Percentiles rank a stretch among this genome's conserved stretches.
phyloP scores from a whole-genome alignment of 2,888 invertebrate species.

The Acronicta psi region DNA sequence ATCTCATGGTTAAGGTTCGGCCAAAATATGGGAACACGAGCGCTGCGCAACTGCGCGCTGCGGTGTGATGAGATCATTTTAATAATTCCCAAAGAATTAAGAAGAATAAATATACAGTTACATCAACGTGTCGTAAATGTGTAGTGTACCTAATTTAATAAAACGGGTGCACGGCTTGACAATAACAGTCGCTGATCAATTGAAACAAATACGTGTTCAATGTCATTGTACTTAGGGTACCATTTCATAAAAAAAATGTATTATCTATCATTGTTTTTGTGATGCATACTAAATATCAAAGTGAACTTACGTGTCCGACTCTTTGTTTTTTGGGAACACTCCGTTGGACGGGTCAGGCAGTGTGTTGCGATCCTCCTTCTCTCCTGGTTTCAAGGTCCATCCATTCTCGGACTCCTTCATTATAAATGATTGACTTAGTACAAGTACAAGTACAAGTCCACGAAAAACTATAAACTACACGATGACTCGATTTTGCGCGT shows the following conservation, averaged over 20 bases:
- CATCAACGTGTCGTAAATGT: constrained; percentile 14
- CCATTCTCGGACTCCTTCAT: constrained; percentile 63
- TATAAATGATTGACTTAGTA: constrained; percentile 43
- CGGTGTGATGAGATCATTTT: constrained; percentile 31
- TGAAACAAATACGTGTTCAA: constrained; percentile 52
- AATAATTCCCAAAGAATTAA: constrained; percentile 24
- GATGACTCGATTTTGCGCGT: constrained; percentile 10
- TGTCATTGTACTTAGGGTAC: constrained; percentile 29
- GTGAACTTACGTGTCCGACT: constrained; percentile 60
- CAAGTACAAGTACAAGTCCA: constrained; percentile 15
- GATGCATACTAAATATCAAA: background rate
- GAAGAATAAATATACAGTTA: constrained; percentile 14
- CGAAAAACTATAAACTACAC: constrained; percentile 23
- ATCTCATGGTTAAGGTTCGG: constrained; percentile 30
- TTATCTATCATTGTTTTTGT: background rate
- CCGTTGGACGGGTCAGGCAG: constrained; percentile 56
- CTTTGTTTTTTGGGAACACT: constrained; percentile 46
- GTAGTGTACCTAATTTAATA: constrained; percentile 18
- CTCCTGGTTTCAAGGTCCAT: constrained; percentile 58
- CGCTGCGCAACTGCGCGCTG: background rate
- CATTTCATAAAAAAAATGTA: constrained; percentile 5
- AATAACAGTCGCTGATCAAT: constrained; percentile 41
- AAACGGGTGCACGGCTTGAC: constrained; percentile 22
- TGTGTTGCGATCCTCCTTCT: constrained; percentile 55
- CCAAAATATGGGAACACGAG: constrained; percentile 10